These are phyloP conservation scores for Ptilorrhoa leucosticta DNA, from an alignment of 2,113 vertebrate genomes.

Conservation along the genomic window DNA sequence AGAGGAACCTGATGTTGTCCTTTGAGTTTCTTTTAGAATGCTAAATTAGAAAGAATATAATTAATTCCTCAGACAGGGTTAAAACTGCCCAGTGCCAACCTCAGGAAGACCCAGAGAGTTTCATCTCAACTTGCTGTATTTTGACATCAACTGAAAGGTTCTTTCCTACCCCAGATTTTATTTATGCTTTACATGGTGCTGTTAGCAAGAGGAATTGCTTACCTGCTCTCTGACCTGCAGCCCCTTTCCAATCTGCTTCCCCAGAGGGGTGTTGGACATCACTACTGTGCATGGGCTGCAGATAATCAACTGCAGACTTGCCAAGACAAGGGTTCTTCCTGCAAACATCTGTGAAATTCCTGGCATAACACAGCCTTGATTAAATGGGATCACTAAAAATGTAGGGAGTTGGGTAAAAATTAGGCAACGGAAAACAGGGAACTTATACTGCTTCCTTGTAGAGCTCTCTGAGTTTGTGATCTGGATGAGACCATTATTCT, in stretches of 20 bases:
- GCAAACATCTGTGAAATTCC: neutral
- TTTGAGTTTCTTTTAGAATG: accelerated
- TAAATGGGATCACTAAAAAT: neutral
- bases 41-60: accelerated
- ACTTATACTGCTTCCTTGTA: neutral
- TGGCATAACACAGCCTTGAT: neutral
- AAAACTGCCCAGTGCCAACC: neutral
- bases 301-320: neutral
- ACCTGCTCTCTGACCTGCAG: neutral
- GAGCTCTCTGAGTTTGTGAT: accelerated
- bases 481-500: neutral
- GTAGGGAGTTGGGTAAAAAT: neutral
- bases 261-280: neutral
- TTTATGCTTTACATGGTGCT: neutral
- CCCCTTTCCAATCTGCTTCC: neutral
- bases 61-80: neutral
- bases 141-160: neutral
- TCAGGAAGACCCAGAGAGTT: neutral
- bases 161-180: neutral
- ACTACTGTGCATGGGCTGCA: accelerated
- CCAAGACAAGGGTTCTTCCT: neutral
- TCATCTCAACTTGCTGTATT: neutral
- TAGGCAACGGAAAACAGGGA: neutral
- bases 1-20: neutral
- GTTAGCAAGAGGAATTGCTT: neutral